phyloP scores from a whole-genome alignment of 1,140 invertebrate genomes.

The Bombus affinis region DNA sequence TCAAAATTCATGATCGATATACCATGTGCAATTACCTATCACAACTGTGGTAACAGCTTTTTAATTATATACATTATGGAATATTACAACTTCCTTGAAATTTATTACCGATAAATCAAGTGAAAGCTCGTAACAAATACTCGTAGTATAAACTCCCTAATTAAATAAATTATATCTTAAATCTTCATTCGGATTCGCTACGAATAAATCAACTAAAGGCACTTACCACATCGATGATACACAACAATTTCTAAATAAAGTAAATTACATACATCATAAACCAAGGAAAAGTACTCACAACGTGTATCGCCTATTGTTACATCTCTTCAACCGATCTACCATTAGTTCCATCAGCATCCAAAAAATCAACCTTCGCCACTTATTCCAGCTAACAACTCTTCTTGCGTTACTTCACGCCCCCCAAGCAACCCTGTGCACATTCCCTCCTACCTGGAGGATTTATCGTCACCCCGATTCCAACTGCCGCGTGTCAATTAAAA shows the following conservation, averaged over 20 bases:
- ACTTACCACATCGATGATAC: not conserved
- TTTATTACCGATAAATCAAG: too few species aligned
- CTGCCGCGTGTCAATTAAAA: constrained; percentile 5
- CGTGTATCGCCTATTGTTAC: not conserved
- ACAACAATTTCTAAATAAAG: not conserved
- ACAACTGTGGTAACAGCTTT: too few species aligned
- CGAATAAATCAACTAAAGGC: not conserved
- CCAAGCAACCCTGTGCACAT: not conserved
- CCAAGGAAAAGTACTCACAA: not conserved
- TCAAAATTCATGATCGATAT: too few species aligned
- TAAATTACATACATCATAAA: not conserved
- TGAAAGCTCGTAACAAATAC: too few species aligned
- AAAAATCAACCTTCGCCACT: not conserved
- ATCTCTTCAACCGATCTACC: not conserved
- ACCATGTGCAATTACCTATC: too few species aligned
- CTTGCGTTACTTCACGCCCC: not conserved
- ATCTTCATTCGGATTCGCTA: not conserved
- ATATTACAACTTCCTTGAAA: too few species aligned
- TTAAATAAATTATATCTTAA: too few species aligned
- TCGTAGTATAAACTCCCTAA: too few species aligned
- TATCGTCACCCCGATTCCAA: not conserved
- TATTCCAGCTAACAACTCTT: not conserved
- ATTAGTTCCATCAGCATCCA: too few species aligned
- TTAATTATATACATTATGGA: too few species aligned
- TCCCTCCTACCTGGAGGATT: not conserved